Evolutionary conservation across 92 coral and sea anemone genomes (phyloP).

Genomic region (Meandrina meandrites): DNA sequence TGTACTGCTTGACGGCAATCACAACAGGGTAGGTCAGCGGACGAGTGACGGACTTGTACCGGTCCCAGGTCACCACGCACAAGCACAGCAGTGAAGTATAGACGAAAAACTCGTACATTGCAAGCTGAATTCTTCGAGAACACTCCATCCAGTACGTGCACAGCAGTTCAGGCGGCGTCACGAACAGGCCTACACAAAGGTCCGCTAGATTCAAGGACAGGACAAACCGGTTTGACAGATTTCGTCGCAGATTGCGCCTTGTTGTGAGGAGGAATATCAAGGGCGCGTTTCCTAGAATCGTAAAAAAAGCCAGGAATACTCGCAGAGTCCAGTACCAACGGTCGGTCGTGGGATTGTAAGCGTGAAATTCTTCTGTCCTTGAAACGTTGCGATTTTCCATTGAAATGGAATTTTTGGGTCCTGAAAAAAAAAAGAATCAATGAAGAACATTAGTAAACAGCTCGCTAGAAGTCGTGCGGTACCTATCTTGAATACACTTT

Average conservation of each 20-base stretch:
- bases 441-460: neutral
- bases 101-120: conserved; percentile 51
- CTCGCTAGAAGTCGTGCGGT: no score
- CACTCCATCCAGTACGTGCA: conserved; percentile 33
- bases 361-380: conserved; percentile 10
- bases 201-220: conserved; percentile 40
- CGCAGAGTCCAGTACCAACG: conserved; percentile 49
- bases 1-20: conserved; percentile 23
- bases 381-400: conserved; percentile 10
- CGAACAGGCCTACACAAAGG: conserved; percentile 42
- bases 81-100: conserved; percentile 41
- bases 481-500: no score
- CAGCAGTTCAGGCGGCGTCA: conserved; percentile 35
- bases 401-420: neutral
- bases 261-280: conserved; percentile 28
- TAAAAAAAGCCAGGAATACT: conserved; percentile 29
- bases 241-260: conserved; percentile 39
- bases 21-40: conserved; percentile 42
- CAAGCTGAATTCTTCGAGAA: conserved; percentile 25
- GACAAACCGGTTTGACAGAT: conserved; percentile 46
- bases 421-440: conserved; percentile 3
- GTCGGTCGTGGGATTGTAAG: neutral
- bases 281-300: conserved; percentile 37
- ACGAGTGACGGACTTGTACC: conserved; percentile 40
- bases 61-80: conserved; percentile 46